Base-by-base conservation (phyloP, 2,797 vertebrate genomes). In the Xyrichtys novacula region DNA sequence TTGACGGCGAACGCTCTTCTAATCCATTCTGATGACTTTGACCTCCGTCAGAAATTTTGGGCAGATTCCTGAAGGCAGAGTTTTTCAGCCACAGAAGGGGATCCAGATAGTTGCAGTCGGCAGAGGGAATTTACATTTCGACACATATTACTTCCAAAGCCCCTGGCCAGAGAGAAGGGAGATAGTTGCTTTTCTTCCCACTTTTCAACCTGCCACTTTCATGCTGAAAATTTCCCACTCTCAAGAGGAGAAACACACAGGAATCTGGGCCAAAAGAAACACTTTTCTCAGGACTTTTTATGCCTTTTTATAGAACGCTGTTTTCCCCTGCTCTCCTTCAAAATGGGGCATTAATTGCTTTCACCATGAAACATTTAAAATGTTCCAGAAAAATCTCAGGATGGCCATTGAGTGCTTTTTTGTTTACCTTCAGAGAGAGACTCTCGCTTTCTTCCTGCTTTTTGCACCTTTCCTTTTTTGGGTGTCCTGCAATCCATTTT, bases 281-380 rank as follows among this genome's bases (percentile, higher is more conserved):
- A 12, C 49, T 59, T 57, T 62, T 78, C 26, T 72, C 34, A 29
- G 28, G 15, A 50, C 49, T 28, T n/a, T n/a, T n/a, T n/a, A 2
- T 42, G 46, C 25, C 65, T 74, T 73, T 71, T 78, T 49, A 74
- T 73, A 36, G 59, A 60, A 67, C n/a, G n/a, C 12, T 34, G 9
- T 29, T 42, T 81, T 73, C 46, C 20, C 69, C 48, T 62, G 59
- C 34, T 68, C 31, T 25, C 71, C 43, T 73, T 34, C 22, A 71
- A 78, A 74, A 82, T 69, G 28, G 53, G 50, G 55, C n/a, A 80
- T 81, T 64, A 76, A 81, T 76, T 78, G 64, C 61, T 22, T 74
- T 53, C 64, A 28, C 29, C 68, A 73, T 84, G 47, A 66, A 83
- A 81, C 48, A 84, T 88, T 84, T 79, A 85, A 70, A 54, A 69